Evolutionary conservation across 2,888 invertebrate genomes (phyloP).

Genomic region (Leucophenga maculata): DNA sequence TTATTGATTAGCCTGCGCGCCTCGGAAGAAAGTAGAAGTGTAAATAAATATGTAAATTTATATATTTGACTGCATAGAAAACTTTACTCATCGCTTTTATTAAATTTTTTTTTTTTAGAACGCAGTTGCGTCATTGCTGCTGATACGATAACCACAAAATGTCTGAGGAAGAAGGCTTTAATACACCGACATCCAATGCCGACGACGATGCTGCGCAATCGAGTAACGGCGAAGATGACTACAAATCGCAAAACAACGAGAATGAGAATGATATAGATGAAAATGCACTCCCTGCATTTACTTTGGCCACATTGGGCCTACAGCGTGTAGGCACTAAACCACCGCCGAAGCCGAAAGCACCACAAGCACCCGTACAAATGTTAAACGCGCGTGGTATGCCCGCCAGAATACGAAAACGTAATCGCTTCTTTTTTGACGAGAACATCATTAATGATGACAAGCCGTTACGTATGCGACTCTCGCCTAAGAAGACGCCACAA

Average conservation of each 20-base stretch:
- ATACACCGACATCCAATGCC: neutral
- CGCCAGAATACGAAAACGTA: constrained; percentile 90
- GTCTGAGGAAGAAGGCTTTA: constrained; percentile 29
- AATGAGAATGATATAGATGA: constrained; percentile 21
- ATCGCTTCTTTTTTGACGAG: constrained; percentile 91
- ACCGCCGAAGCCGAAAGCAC: constrained; percentile 78
- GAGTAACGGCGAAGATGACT: constrained; percentile 14
- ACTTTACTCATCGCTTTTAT: constrained; percentile 1
- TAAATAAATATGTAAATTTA: no score
- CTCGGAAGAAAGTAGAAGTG: neutral
- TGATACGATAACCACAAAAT: neutral
- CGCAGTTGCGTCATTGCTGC: neutral
- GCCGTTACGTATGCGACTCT: constrained; percentile 77
- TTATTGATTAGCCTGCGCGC: neutral
- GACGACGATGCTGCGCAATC: neutral
- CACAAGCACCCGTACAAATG: constrained; percentile 82
- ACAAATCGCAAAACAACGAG: constrained; percentile 9
- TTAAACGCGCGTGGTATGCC: constrained; percentile 92
- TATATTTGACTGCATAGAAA: no score
- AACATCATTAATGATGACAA: constrained; percentile 87
- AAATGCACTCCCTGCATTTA: constrained; percentile 79
- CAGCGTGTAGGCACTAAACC: constrained; percentile 85
- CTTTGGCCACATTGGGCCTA: constrained; percentile 85
- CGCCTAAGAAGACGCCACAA: constrained; percentile 71
- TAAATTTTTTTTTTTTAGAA: neutral